phyloP scores from a whole-genome alignment of 1,140 invertebrate genomes.

The Cataglyphis hispanica region DNA sequence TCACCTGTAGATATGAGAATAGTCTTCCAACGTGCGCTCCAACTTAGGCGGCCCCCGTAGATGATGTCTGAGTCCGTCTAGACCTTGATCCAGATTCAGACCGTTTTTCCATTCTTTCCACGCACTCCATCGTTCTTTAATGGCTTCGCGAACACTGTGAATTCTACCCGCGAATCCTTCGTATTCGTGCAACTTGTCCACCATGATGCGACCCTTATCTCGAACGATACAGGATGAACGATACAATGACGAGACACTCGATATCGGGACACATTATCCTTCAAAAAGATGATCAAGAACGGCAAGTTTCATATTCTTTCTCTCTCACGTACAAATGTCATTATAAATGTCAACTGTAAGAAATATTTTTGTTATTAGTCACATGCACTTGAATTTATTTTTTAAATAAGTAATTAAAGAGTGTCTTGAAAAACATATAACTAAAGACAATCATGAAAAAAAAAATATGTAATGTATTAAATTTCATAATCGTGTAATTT shows the following conservation, averaged over 20 bases:
- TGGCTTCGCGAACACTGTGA: constrained; percentile 89
- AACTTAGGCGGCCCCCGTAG: constrained; percentile 84
- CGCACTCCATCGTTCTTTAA: constrained; percentile 87
- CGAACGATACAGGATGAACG: background rate
- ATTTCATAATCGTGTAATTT: background rate
- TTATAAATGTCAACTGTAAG: background rate
- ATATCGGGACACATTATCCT: background rate
- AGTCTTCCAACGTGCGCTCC: constrained; percentile 87
- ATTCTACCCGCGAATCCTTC: constrained; percentile 91
- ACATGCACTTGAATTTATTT: too few species aligned
- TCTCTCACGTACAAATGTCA: background rate
- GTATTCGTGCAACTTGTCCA: constrained; percentile 93
- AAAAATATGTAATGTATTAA: background rate
- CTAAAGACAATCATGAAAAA: too few species aligned
- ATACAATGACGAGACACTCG: background rate
- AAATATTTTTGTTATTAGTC: background rate
- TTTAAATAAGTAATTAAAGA: too few species aligned
- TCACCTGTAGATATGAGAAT: constrained; percentile 92
- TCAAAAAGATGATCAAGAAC: background rate
- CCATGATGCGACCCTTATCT: constrained; percentile 80
- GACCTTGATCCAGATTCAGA: constrained; percentile 85
- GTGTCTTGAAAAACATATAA: too few species aligned
- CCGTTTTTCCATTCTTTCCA: constrained; percentile 88
- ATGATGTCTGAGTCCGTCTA: constrained; percentile 80
- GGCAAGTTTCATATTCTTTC: background rate